Percentiles rank a stretch among this genome's conserved stretches.
These are phyloP conservation scores for Pachycephala philippinensis DNA, from an alignment of 2,113 vertebrate genomes.

Conservation along the genomic window DNA sequence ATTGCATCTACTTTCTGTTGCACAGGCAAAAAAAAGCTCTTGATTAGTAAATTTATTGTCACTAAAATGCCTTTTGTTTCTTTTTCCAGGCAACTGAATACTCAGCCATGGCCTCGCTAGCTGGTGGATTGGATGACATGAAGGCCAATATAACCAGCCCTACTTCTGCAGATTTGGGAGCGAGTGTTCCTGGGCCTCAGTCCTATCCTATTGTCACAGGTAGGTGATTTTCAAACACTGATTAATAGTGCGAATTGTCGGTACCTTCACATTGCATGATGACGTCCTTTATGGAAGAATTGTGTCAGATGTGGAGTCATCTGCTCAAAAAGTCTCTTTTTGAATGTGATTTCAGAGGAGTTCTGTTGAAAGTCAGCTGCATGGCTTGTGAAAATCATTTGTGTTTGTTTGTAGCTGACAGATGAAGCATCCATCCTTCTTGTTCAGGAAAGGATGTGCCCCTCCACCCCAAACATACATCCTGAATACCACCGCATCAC, in stretches of 20 bases:
- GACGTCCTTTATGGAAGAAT: not conserved
- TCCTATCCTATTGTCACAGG: constrained; percentile 95
- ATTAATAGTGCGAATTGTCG: not conserved
- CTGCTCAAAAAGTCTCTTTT: not conserved
- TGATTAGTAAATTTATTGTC: not conserved
- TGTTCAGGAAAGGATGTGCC: not conserved
- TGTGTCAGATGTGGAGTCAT: not conserved
- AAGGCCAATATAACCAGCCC: constrained; percentile 92
- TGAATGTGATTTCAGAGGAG: not conserved
- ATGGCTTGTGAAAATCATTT: too few relatives aligned
- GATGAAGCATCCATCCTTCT: not conserved
- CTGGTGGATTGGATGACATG: constrained; percentile 97
- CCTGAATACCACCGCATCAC: rapidly evolving
- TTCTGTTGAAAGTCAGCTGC: not conserved
- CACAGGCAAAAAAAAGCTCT: not conserved
- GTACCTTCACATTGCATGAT: too few relatives aligned
- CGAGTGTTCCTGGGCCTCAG: constrained; percentile 87
- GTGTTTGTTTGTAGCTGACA: not conserved
- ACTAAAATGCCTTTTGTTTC: constrained; percentile 37
- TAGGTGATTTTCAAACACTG: constrained; percentile 39
- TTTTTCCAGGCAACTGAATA: constrained; percentile 88
- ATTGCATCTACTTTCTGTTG: not conserved
- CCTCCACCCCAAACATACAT: not conserved
- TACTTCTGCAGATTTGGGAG: constrained; percentile 87
- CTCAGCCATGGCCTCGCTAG: constrained; percentile 92